Conservation (phyloP, 2,888 invertebrate species). For the Tinea trinotella region DNA sequence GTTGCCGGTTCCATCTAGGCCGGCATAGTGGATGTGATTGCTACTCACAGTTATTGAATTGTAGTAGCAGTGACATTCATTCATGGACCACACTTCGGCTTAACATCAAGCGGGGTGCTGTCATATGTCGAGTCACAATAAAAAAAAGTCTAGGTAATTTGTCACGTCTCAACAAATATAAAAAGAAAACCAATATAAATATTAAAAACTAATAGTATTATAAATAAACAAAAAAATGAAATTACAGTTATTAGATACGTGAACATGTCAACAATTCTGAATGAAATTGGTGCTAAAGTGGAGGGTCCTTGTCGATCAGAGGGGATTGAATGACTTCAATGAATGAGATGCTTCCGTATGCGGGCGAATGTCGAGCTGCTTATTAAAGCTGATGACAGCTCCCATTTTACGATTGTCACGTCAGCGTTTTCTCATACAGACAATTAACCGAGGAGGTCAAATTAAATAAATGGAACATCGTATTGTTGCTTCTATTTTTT, state of each 20-base stretch:
- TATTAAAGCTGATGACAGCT: slow-evolving; percentile 54
- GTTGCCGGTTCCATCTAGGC: no score
- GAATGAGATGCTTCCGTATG: slow-evolving; percentile 65
- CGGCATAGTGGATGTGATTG: no score
- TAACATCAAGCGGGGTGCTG: no score
- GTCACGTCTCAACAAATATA: no score
- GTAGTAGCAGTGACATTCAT: no score
- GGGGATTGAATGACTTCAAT: slow-evolving; percentile 40
- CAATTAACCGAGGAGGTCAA: slow-evolving; percentile 58
- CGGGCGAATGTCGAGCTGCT: slow-evolving; percentile 53
- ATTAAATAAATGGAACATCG: slow-evolving; percentile 41
- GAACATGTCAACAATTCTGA: slow-evolving; percentile 31
- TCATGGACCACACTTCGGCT: no score
- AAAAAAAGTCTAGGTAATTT: no score
- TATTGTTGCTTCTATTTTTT: not conserved
- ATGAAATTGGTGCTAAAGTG: slow-evolving; percentile 25
- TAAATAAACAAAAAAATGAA: no score
- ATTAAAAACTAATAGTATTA: no score
- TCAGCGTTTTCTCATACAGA: slow-evolving; percentile 57
- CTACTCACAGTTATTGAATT: no score
- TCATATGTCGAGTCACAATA: no score
- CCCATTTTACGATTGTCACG: slow-evolving; percentile 37
- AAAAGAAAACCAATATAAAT: no score
- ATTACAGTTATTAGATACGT: not conserved
- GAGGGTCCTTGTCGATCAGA: slow-evolving; percentile 34